A percentile compares a stretch with the other conserved stretches of the same genome.
Conservation (phyloP, 2,113 vertebrate genomes). For the Atherinomorus stipes region DNA sequence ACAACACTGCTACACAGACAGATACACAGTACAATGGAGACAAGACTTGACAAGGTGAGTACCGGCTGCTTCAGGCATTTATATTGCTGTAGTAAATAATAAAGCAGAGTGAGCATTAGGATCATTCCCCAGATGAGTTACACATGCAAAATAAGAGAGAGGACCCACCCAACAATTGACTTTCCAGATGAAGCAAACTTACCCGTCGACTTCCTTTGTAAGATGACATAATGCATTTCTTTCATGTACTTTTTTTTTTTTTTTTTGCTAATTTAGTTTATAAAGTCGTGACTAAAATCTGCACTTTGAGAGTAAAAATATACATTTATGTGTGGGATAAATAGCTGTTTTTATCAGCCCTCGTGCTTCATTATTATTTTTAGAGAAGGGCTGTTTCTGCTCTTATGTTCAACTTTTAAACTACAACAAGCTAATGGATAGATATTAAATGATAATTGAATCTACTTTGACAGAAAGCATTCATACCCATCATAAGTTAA, state of each 20-base stretch:
- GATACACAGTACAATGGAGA: conserved; percentile 28
- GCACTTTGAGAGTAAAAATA: too few species aligned
- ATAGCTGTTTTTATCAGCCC: neutral
- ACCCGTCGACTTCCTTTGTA: conserved; percentile 9
- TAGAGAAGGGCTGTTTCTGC: neutral
- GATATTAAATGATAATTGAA: neutral
- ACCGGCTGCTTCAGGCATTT: conserved; percentile 44
- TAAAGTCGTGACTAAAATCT: too few species aligned
- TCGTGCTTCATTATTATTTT: neutral
- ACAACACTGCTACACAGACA: conserved; percentile 46
- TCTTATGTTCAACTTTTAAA: neutral
- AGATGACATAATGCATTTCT: neutral
- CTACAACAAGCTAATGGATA: neutral
- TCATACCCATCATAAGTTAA: neutral
- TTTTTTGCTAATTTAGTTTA: neutral
- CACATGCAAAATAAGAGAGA: conserved; percentile 51
- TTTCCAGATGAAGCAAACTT: conserved; percentile 9
- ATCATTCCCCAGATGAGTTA: conserved; percentile 29
- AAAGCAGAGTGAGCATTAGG: conserved; percentile 40
- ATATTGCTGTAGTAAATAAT: conserved; percentile 49
- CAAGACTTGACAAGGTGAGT: conserved; percentile 51
- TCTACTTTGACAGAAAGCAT: neutral
- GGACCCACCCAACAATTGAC: conserved; percentile 15
- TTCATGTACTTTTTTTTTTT: neutral
- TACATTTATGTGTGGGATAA: too few species aligned